A percentile compares a stretch with the other conserved stretches of the same genome.
phyloP scores from a whole-genome alignment of 2,113 vertebrate species.

The Apistogramma diplotaenia region DNA sequence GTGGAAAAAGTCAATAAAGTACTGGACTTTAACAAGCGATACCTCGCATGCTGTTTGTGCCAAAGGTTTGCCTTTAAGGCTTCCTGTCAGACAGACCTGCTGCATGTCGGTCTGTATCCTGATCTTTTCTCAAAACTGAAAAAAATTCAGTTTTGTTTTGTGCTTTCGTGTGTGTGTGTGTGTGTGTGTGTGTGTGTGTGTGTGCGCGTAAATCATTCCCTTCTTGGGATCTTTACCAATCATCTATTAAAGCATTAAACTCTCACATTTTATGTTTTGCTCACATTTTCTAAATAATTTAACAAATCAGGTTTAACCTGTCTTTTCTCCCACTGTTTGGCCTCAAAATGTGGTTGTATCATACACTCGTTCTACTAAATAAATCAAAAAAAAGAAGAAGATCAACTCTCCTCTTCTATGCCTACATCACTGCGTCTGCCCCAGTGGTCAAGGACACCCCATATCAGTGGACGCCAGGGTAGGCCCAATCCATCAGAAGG shows the following conservation, averaged over 20 bases:
- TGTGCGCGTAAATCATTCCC: neutral
- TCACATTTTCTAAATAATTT: neutral
- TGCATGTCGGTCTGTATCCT: neutral
- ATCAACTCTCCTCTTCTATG: constrained; percentile 8
- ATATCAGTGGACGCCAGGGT: constrained; percentile 71
- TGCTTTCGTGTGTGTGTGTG: no score
- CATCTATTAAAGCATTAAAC: neutral
- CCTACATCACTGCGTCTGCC: constrained; percentile 48
- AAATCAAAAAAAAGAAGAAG: constrained; percentile 3
- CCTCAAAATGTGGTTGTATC: neutral
- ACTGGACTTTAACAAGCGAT: neutral
- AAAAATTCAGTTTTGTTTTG: neutral
- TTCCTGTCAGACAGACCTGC: neutral
- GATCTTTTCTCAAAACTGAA: neutral
- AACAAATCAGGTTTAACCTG: neutral
- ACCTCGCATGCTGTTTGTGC: neutral
- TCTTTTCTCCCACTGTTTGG: neutral
- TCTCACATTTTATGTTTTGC: neutral
- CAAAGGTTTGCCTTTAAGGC: neutral
- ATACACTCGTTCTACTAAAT: neutral
- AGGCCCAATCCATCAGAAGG: constrained; percentile 76
- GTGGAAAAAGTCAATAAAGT: neutral
- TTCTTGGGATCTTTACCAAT: neutral
- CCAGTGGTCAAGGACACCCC: constrained; percentile 78
- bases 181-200: no score